A percentile compares a stretch with the other conserved stretches of the same genome.
These are phyloP conservation scores for Caenorhabditis sulstoni DNA, from an alignment of 2,888 invertebrate species.

Conservation along the genomic window DNA sequence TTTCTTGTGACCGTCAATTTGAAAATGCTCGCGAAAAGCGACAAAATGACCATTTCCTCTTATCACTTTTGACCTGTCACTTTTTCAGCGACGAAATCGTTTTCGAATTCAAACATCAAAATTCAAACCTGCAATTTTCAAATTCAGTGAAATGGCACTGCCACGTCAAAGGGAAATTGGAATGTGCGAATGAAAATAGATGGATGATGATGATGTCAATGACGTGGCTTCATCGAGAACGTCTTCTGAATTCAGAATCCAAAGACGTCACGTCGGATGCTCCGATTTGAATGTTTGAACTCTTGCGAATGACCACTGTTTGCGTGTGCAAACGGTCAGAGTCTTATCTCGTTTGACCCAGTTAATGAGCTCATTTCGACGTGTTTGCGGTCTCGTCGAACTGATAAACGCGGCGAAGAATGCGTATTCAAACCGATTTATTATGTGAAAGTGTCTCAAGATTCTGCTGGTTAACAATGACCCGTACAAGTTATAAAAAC, in stretches of 20 bases:
- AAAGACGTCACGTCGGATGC: too few species aligned
- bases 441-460: constrained; percentile 15
- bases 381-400: neutral
- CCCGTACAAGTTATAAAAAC: constrained; percentile 1
- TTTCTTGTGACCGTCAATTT: neutral
- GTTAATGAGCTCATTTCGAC: neutral
- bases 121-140: neutral
- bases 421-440: constrained; percentile 12
- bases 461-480: neutral
- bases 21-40: neutral
- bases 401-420: constrained; percentile 5
- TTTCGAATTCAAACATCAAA: constrained; percentile 8
- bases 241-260: neutral
- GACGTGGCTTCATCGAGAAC: neutral
- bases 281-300: too few species aligned
- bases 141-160: neutral
- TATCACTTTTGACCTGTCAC: constrained; percentile 13
- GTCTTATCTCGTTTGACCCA: constrained; percentile 16
- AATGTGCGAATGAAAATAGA: too few species aligned
- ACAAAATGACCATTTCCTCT: constrained; percentile 3
- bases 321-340: neutral
- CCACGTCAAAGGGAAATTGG: neutral
- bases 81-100: neutral
- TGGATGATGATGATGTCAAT: too few species aligned
- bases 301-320: neutral